Base-by-base conservation (phyloP, 53 echinoderm and acorn worm genomes). In the Temnopleurus reevesii region DNA sequence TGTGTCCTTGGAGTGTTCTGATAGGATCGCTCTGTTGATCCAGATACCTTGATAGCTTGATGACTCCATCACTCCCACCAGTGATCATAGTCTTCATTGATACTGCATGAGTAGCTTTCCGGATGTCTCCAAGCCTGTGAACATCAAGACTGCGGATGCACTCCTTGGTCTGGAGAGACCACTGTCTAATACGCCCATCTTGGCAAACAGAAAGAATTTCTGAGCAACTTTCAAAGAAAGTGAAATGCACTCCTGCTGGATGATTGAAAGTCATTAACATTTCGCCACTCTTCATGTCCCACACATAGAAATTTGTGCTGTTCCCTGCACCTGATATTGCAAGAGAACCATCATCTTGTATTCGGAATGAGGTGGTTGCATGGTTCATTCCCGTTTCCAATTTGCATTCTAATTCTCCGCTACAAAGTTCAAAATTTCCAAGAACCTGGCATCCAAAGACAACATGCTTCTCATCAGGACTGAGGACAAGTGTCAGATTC, bases 391-490 rank as follows among this genome's bases (percentile, higher is more conserved):
- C 91, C 4, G 87, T 90, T 19, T 94, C 89, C n/a, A 95, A 77
- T 64, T 77, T 59, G 56, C 45, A 81, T 2, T 93, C 38, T 46
- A 59, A 77, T 59, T 95, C 93, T 12, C 96, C 96, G 85, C 85
- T 96, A 57, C 54, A 53, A 59, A 95, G 53, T 29, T 90, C 93
- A 60, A 93, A 95, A 35, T 93, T 53, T 4, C 85, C 84, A 55
- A 94, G 76, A 54, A 80, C 45, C 23, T 89, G 90, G 43, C 84
- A 92, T 28, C 93, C 96, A 89, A 94, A 93, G 15, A 93, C 35
- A 29, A 92, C 93, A 84, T 86, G 59, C 30, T 92, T 83, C 46
- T 93, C 86, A 33, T 85, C 80, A 83, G 56, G 79, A 27, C 85
- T 88, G 25, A 95, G 17, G 30, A 65, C 76, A 31, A 94, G 90